Conservation (phyloP, 1,140 invertebrate species). For the Cryptotermes secundus region DNA sequence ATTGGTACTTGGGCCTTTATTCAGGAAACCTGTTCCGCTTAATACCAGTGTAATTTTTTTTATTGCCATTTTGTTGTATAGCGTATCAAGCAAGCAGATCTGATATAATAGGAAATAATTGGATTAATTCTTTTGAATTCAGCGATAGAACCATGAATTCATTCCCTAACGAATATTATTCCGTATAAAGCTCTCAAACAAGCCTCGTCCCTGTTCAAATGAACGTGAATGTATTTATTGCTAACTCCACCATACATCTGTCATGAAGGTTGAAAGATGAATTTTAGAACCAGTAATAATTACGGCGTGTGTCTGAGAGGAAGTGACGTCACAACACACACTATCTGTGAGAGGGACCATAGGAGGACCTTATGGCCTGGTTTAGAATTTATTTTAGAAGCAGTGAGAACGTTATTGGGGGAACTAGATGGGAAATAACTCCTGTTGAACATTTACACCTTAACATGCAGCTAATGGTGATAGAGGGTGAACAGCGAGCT, state of each 20-base stretch:
- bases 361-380: not conserved
- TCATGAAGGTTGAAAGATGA: slow-evolving; percentile 1
- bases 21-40: not conserved
- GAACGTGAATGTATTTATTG: not conserved
- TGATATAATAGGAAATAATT: slow-evolving; percentile 19
- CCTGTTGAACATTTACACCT: not conserved
- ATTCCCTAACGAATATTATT: slow-evolving; percentile 17
- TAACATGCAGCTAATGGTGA: not conserved
- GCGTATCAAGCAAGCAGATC: slow-evolving; percentile 9
- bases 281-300: slow-evolving; percentile 8
- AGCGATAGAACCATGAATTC: slow-evolving; percentile 12
- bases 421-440: not conserved
- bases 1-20: slow-evolving; percentile 13
- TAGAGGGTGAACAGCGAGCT: not conserved
- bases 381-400: not conserved
- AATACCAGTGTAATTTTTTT: not conserved
- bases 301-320: not conserved
- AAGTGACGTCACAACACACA: not conserved
- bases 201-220: not conserved
- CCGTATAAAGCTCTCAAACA: not conserved
- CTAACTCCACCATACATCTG: not conserved
- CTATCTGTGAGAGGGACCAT: not conserved
- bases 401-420: not conserved
- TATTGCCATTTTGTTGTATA: slow-evolving; percentile 11
- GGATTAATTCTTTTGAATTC: slow-evolving; percentile 5